Conservation (phyloP, 2,888 invertebrate species). For the Harpagoxenus sublaevis region DNA sequence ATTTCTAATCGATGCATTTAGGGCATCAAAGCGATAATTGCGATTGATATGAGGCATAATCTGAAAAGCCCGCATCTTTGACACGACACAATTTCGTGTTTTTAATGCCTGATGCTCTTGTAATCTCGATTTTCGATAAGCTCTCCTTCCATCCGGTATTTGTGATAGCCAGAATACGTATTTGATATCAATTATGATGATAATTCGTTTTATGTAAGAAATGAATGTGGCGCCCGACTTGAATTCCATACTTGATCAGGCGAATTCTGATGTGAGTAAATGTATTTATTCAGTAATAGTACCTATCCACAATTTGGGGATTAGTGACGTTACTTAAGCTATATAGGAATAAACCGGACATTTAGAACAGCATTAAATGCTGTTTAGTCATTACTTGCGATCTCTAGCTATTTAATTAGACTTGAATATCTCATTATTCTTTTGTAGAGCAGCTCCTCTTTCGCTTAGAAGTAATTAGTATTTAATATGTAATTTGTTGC, state of each 20-base stretch:
- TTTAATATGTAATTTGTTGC: conserved; percentile 9
- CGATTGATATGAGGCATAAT: background rate
- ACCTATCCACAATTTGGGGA: conserved; percentile 1
- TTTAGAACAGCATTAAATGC: conserved; percentile 21
- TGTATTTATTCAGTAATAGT: conserved; percentile 55
- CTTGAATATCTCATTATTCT: conserved; percentile 3
- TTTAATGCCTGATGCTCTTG: background rate
- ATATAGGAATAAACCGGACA: conserved; percentile 17
- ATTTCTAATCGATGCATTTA: background rate
- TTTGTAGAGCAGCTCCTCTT: background rate
- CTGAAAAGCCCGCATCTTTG: background rate
- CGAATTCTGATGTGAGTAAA: conserved; percentile 22
- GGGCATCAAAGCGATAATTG: background rate
- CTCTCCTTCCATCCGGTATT: conserved; percentile 14
- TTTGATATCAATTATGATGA: conserved; percentile 3
- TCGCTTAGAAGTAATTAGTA: background rate
- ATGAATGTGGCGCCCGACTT: background rate
- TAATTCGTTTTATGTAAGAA: conserved; percentile 9
- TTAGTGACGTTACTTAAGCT: conserved; percentile 26
- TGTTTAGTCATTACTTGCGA: conserved; percentile 10
- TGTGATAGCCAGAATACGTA: conserved; percentile 23
- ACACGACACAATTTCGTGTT: background rate
- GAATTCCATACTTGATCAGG: conserved; percentile 48
- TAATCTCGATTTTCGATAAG: conserved; percentile 8
- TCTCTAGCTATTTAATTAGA: conserved; percentile 24